Percentiles rank a stretch among this genome's conserved stretches.
Evolutionary conservation across 2,113 vertebrate genomes (phyloP).

Genomic region (Burhinus bistriatus): DNA sequence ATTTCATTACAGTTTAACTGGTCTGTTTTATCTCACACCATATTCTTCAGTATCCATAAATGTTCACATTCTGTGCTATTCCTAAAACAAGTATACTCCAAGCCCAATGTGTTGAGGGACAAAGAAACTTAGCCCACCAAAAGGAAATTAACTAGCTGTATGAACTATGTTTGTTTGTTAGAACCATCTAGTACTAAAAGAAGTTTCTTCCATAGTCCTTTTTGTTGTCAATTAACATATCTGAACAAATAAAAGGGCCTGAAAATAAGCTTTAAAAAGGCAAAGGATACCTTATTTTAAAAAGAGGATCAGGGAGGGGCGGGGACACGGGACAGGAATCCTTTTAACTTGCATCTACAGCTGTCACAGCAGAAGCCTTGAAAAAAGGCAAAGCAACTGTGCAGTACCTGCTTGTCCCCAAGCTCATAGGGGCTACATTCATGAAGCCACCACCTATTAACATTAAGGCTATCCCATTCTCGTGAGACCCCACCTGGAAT

Average conservation of each 20-base stretch:
- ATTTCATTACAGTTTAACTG: background rate
- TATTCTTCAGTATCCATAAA: background rate
- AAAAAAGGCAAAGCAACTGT: background rate
- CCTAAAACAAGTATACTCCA: background rate
- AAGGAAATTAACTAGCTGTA: background rate
- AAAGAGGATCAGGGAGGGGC: fast-evolving
- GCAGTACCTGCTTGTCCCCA: background rate
- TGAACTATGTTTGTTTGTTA: background rate
- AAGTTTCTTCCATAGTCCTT: background rate
- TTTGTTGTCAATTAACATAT: background rate
- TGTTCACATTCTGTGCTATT: background rate
- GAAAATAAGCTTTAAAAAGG: background rate
- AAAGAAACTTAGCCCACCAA: background rate
- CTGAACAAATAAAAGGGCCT: background rate
- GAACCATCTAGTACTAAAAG: background rate
- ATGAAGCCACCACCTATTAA: background rate
- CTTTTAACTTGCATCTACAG: background rate
- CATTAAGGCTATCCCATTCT: background rate
- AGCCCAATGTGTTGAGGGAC: background rate
- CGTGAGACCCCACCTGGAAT: no score
- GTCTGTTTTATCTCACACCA: background rate
- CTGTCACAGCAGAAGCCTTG: background rate
- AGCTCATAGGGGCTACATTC: background rate
- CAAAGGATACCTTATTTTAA: background rate
- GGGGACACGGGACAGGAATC: background rate